Conservation (phyloP, 2,797 vertebrate species). For the Rhincodon typus region DNA sequence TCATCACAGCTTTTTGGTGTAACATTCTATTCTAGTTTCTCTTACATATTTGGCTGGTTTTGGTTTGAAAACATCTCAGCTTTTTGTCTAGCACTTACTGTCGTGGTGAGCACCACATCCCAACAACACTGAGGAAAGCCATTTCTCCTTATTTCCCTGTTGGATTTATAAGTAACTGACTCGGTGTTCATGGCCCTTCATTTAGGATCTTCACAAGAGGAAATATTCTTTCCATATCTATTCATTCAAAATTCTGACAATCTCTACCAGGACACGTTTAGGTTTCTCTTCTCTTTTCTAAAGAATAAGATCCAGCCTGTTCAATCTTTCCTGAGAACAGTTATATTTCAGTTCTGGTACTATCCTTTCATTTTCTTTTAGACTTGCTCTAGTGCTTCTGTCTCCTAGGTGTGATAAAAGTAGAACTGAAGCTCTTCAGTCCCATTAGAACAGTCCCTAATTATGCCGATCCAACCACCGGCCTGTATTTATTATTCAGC, state of each 20-base stretch:
- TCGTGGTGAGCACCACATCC: too few species aligned
- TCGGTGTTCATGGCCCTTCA: too few species aligned
- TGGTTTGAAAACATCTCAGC: background rate
- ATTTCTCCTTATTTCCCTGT: background rate
- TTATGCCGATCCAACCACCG: too few species aligned
- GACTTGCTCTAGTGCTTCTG: background rate
- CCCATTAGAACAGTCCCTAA: background rate
- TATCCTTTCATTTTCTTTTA: background rate
- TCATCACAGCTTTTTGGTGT: background rate
- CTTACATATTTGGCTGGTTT: background rate
- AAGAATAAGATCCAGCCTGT: background rate
- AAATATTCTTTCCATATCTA: background rate
- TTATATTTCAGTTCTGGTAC: background rate
- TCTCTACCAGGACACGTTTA: background rate
- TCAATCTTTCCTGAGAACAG: background rate
- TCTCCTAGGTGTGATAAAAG: background rate
- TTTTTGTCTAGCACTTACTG: too few species aligned
- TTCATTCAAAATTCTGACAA: background rate
- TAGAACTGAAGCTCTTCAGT: background rate
- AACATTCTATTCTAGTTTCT: background rate
- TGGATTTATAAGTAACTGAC: too few species aligned
- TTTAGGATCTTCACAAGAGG: too few species aligned
- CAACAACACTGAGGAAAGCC: too few species aligned
- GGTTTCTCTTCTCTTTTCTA: background rate
- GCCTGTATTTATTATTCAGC: background rate